These are phyloP conservation scores for Ennomos fuscantarius DNA, from an alignment of 2,888 invertebrate genomes.

Conservation along the genomic window DNA sequence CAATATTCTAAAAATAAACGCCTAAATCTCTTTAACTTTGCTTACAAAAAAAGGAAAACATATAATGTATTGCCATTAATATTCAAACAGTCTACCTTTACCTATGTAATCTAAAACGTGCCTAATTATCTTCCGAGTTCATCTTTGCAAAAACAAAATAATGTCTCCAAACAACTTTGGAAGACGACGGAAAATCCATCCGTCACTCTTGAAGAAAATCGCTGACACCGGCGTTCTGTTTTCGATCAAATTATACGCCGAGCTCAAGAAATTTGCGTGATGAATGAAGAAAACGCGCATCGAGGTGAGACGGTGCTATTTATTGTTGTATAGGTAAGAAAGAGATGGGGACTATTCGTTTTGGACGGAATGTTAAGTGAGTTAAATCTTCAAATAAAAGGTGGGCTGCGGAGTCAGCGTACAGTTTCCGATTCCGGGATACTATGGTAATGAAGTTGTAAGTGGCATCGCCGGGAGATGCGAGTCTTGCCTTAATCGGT, in stretches of 20 bases:
- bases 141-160: slow-evolving; percentile 17
- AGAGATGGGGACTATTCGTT: slow-evolving; percentile 65
- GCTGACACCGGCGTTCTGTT: slow-evolving; percentile 68
- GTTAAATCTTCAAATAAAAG: slow-evolving; percentile 82
- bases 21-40: slow-evolving; percentile 1
- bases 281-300: slow-evolving; percentile 58
- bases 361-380: slow-evolving; percentile 75
- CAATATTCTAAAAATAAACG: slow-evolving; percentile 20
- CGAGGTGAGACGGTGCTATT: slow-evolving; percentile 51
- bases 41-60: slow-evolving; percentile 15
- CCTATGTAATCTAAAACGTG: slow-evolving; percentile 26
- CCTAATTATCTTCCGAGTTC: slow-evolving; percentile 17
- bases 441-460: slow-evolving; percentile 71
- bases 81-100: slow-evolving; percentile 24
- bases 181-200: slow-evolving; percentile 43
- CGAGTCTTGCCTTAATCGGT: slow-evolving; percentile 3
- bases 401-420: slow-evolving; percentile 72
- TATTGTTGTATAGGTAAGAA: slow-evolving; percentile 48
- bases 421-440: slow-evolving; percentile 39
- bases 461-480: slow-evolving; percentile 22
- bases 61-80: slow-evolving; percentile 20
- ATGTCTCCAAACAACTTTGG: slow-evolving; percentile 38
- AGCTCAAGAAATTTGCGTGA: slow-evolving; percentile 56
- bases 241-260: slow-evolving; percentile 78
- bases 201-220: slow-evolving; percentile 60